Evolutionary conservation across 1,140 invertebrate species (phyloP).

Genomic region (Ceratina calcarata): DNA sequence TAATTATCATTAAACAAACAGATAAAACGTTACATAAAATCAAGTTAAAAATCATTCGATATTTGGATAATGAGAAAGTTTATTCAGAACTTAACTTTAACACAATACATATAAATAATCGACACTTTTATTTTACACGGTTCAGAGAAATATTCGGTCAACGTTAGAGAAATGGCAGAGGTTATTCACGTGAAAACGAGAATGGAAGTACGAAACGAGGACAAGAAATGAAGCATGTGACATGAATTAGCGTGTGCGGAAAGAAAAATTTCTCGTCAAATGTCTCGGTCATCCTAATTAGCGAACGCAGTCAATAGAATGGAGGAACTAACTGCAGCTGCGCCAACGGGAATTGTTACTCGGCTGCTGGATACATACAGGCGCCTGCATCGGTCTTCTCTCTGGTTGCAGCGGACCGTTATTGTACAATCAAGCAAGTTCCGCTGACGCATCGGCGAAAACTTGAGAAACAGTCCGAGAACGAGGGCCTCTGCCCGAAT

Average conservation of each 20-base stretch:
- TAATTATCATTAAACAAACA: too few species aligned
- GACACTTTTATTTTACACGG: neutral
- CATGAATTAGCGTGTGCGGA: neutral
- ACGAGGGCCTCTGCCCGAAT: conserved; percentile 1
- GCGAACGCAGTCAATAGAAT: neutral
- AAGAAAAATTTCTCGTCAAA: conserved; percentile 25
- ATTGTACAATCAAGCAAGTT: conserved; percentile 47
- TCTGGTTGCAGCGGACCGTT: conserved; percentile 17
- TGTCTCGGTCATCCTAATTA: conserved; percentile 41
- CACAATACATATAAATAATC: too few species aligned
- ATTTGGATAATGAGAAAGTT: too few species aligned
- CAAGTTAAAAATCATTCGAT: too few species aligned
- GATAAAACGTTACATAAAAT: too few species aligned
- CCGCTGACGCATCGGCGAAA: conserved; percentile 29
- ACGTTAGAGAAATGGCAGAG: neutral
- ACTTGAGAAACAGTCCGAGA: conserved; percentile 13
- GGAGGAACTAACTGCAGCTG: conserved; percentile 29
- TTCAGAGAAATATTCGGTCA: neutral
- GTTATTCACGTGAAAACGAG: neutral
- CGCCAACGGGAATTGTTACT: conserved; percentile 28
- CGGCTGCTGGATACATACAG: conserved; percentile 36
- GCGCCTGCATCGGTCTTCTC: conserved; percentile 46
- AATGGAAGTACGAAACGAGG: neutral
- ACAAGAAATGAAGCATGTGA: conserved; percentile 6
- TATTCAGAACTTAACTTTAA: too few species aligned